A percentile compares a stretch with the other conserved stretches of the same genome.
These are phyloP conservation scores for Berghia stephanieae DNA, from an alignment of 1,140 invertebrate genomes.

Conservation along the genomic window DNA sequence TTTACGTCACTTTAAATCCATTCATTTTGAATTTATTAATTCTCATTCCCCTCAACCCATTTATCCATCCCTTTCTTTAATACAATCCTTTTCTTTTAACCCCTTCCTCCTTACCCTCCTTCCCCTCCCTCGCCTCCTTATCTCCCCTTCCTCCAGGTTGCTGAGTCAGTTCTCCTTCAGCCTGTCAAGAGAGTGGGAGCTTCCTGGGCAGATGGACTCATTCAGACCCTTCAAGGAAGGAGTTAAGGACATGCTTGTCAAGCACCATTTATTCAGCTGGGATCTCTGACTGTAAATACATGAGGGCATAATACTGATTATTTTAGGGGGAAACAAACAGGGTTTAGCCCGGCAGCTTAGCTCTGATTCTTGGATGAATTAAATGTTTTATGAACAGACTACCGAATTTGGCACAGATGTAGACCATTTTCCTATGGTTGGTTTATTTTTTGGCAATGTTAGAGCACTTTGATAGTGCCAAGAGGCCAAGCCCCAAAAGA, in stretches of 20 bases:
- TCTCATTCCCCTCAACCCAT: no score
- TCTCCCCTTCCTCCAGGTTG: slow-evolving; percentile 75
- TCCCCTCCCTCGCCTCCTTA: no score
- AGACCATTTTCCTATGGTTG: background rate
- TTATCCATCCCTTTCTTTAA: no score
- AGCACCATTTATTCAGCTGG: slow-evolving; percentile 99
- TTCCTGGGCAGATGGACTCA: slow-evolving; percentile 67
- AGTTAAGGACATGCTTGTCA: slow-evolving; percentile 98
- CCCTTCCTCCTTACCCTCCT: no score
- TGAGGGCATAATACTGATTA: slow-evolving; percentile 4
- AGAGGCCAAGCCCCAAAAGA: no score
- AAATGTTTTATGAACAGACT: background rate
- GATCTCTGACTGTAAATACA: slow-evolving; percentile 70
- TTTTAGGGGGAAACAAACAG: slow-evolving; percentile 6
- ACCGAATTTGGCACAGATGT: background rate
- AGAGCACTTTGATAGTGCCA: background rate
- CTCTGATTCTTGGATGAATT: background rate
- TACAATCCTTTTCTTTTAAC: no score
- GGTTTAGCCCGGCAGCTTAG: background rate
- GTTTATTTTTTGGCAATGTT: background rate
- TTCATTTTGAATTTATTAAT: no score
- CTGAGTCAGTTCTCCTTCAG: slow-evolving; percentile 98
- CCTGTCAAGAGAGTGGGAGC: slow-evolving; percentile 94
- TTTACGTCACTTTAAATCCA: no score
- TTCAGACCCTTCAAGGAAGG: slow-evolving; percentile 86